These are phyloP conservation scores for Oryzias woworae DNA, from an alignment of 2,113 vertebrate species.

Conservation along the genomic window DNA sequence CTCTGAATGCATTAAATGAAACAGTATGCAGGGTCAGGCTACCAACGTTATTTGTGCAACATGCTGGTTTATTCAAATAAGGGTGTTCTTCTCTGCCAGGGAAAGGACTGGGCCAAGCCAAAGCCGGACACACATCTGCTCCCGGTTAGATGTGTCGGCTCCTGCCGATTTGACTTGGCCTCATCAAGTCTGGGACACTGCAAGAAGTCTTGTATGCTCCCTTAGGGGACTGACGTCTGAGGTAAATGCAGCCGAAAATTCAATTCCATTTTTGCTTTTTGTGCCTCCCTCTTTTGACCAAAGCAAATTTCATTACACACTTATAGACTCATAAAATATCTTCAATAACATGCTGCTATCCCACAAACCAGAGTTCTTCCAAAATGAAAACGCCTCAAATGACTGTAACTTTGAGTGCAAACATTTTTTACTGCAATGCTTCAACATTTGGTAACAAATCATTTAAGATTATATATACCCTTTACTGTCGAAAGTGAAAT, in stretches of 20 bases:
- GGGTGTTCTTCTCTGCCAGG: constrained; percentile 49
- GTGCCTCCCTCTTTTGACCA: constrained; percentile 85
- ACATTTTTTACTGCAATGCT: constrained; percentile 6
- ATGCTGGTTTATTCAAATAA: constrained; percentile 35
- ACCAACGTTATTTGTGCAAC: constrained; percentile 25
- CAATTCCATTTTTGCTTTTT: constrained; percentile 88
- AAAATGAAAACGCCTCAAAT: constrained; percentile 30
- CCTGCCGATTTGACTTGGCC: constrained; percentile 72
- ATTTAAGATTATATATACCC: background rate
- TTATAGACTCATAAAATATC: constrained; percentile 79
- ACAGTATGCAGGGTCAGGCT: constrained; percentile 24
- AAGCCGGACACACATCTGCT: constrained; percentile 76
- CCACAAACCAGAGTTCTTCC: constrained; percentile 37
- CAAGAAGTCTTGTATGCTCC: constrained; percentile 56
- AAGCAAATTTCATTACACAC: constrained; percentile 95
- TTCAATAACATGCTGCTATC: constrained; percentile 52
- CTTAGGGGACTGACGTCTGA: constrained; percentile 65
- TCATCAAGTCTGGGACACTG: constrained; percentile 59
- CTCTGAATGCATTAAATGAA: constrained; percentile 24
- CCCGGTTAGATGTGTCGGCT: constrained; percentile 76
- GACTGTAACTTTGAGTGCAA: constrained; percentile 24
- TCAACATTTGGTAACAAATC: constrained; percentile 4
- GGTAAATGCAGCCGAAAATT: constrained; percentile 91
- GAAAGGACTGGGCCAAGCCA: constrained; percentile 41
- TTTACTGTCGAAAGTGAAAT: background rate